phyloP scores from a whole-genome alignment of 1,140 invertebrate species.

The Eurosta solidaginis region DNA sequence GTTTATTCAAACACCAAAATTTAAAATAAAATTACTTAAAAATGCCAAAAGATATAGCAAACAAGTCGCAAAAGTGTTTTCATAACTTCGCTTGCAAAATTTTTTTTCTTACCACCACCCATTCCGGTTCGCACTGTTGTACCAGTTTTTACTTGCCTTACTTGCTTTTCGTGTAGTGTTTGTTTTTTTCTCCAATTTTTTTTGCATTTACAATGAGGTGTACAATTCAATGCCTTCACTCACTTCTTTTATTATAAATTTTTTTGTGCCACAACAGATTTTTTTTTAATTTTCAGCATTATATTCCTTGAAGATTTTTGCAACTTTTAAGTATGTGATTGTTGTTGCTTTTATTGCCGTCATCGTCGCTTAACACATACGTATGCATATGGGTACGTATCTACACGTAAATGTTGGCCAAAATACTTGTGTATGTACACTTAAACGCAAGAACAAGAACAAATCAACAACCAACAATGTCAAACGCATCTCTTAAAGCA shows the following conservation, averaged over 20 bases:
- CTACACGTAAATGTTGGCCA: neutral
- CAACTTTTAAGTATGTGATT: neutral
- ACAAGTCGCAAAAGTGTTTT: neutral
- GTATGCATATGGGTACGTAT: too few species aligned
- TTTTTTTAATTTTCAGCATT: constrained; percentile 11
- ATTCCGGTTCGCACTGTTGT: constrained; percentile 7
- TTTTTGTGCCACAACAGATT: neutral
- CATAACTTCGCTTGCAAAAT: neutral
- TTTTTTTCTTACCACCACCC: neutral
- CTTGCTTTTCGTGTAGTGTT: neutral
- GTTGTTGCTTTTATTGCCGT: neutral
- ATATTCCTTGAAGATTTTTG: neutral
- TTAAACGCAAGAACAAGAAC: too few species aligned
- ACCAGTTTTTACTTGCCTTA: neutral
- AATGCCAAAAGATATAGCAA: neutral
- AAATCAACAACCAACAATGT: neutral
- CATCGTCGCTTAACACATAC: too few species aligned
- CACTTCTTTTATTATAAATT: neutral
- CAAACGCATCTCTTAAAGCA: constrained; percentile 11
- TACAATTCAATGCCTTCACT: constrained; percentile 22
- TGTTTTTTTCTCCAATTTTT: neutral
- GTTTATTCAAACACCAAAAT: neutral
- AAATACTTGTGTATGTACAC: too few species aligned
- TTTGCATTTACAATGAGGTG: neutral
- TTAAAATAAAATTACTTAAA: neutral